phyloP scores from a whole-genome alignment of 2,113 vertebrate genomes.

The Notothenia coriiceps region DNA sequence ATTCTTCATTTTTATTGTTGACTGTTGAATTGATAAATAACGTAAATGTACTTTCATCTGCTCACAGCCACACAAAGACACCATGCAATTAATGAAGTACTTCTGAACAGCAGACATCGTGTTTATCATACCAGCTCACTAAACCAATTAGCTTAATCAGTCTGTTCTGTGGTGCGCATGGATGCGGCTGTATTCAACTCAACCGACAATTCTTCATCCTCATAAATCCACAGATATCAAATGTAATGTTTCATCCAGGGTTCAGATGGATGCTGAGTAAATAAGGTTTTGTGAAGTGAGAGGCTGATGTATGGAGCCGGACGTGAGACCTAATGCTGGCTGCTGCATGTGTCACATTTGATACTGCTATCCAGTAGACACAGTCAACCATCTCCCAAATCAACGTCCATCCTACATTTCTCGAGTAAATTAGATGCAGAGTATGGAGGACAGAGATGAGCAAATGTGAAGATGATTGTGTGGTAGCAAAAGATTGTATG shows the following conservation, averaged over 20 bases:
- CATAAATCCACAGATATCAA: conserved; percentile 61
- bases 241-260: conserved; percentile 50
- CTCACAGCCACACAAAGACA: not conserved
- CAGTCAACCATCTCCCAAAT: conserved; percentile 73
- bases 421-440: conserved; percentile 31
- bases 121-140: conserved; percentile 37
- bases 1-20: not conserved
- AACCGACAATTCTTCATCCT: conserved; percentile 51
- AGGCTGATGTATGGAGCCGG: conserved; percentile 75
- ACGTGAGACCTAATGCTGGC: conserved; percentile 77
- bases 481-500: not conserved
- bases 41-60: conserved; percentile 18
- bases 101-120: conserved; percentile 14
- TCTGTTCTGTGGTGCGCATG: conserved; percentile 28
- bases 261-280: conserved; percentile 59
- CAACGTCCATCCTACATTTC: conserved; percentile 61
- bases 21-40: no score
- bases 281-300: conserved; percentile 61
- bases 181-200: conserved; percentile 12
- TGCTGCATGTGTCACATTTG: conserved; percentile 82
- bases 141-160: conserved; percentile 43
- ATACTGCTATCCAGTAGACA: conserved; percentile 68
- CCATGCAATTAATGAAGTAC: conserved; percentile 21
- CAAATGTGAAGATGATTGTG: conserved; percentile 3
- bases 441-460: conserved; percentile 8